Percentiles rank a stretch among this genome's conserved stretches.
These are phyloP conservation scores for Macrophya alboannulata DNA, from an alignment of 2,888 invertebrate genomes.

Conservation along the genomic window DNA sequence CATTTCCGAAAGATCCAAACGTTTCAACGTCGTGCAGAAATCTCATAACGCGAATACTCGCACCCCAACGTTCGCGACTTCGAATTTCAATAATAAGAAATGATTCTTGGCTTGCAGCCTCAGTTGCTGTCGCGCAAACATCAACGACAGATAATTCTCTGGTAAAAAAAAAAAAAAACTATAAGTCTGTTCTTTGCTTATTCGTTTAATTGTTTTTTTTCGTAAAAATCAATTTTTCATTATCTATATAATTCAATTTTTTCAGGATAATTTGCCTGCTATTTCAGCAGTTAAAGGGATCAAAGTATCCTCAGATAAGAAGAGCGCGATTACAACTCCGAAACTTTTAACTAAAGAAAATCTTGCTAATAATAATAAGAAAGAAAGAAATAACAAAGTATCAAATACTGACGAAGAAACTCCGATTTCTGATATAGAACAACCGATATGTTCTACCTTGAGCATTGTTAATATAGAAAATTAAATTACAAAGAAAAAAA, in stretches of 20 bases:
- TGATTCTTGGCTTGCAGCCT: conserved; percentile 84
- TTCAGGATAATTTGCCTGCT: conserved; percentile 28
- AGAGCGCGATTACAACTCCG: neutral
- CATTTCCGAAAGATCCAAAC: conserved; percentile 86
- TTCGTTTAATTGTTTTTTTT: neutral
- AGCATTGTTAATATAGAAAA: neutral
- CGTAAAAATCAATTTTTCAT: neutral
- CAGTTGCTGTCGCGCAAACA: conserved; percentile 69
- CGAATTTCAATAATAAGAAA: conserved; percentile 85
- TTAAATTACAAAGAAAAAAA: neutral
- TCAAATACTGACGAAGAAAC: conserved; percentile 14
- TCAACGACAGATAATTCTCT: conserved; percentile 64
- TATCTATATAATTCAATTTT: neutral
- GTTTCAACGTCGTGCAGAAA: conserved; percentile 86
- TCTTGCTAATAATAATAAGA: conserved; percentile 7
- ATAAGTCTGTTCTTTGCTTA: neutral
- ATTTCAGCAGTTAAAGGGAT: neutral
- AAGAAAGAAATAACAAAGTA: neutral
- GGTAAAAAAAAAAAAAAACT: conserved; percentile 61
- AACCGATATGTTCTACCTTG: neutral
- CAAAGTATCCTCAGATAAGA: conserved; percentile 18
- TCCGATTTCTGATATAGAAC: conserved; percentile 2
- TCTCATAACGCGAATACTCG: conserved; percentile 87
- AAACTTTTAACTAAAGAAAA: conserved; percentile 49
- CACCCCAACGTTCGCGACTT: conserved; percentile 86